Evolutionary conservation across 2,113 vertebrate genomes (phyloP).

Genomic region (Cathartes aura): DNA sequence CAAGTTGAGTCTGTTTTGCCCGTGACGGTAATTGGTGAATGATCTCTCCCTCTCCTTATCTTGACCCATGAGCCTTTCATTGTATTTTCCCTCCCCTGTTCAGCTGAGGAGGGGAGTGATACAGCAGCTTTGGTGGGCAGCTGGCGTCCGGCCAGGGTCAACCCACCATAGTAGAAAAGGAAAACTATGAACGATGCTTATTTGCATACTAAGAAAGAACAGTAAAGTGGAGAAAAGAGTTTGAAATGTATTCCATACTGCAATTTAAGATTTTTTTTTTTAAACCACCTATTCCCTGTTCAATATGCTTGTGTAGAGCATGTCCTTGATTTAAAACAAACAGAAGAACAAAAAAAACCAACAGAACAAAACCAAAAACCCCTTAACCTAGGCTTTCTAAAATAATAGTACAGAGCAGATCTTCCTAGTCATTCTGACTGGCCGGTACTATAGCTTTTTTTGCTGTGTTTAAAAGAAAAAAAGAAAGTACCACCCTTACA

Average conservation of each 20-base stretch:
- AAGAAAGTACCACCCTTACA: neutral
- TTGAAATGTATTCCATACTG: neutral
- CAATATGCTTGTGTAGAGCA: neutral
- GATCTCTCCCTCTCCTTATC: no score
- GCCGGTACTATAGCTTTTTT: neutral
- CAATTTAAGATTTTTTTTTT: neutral
- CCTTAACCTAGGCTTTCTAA: neutral
- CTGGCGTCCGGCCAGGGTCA: neutral
- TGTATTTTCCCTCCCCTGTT: neutral
- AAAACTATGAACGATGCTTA: neutral
- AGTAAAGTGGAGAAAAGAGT: neutral
- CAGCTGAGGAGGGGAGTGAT: neutral
- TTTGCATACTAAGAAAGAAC: neutral
- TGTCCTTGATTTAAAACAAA: neutral
- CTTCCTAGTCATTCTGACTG: neutral
- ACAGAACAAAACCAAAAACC: no score
- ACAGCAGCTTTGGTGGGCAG: neutral
- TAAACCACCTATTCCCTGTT: neutral
- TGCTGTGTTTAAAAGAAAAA: neutral
- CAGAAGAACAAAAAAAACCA: neutral
- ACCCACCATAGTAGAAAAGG: neutral
- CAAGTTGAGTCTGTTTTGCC: no score
- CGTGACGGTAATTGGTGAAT: no score
- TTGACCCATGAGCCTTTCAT: no score
- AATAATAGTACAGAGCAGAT: neutral